Evolutionary conservation across 2,888 invertebrate genomes (phyloP).

Genomic region (Gerris lacustris): DNA sequence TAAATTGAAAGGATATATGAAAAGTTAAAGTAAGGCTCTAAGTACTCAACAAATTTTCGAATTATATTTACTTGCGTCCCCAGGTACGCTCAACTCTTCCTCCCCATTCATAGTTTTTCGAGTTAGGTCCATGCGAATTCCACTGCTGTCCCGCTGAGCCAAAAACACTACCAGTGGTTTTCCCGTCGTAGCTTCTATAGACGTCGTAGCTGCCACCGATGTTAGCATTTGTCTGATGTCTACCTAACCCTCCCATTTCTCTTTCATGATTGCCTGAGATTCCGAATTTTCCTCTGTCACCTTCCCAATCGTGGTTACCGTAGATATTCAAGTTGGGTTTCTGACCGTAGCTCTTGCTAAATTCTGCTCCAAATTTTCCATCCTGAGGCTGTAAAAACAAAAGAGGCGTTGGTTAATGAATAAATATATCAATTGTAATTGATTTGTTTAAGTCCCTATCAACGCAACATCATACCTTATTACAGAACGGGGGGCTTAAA

Average conservation of each 20-base stretch:
- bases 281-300: not conserved
- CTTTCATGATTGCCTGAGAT: constrained; percentile 4
- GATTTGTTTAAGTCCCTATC: too few species aligned
- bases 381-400: not conserved
- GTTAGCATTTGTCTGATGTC: not conserved
- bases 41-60: too few species aligned
- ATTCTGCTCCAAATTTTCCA: not conserved
- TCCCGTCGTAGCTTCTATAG: not conserved
- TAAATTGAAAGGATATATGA: too few species aligned
- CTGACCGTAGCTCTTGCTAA: not conserved
- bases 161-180: not conserved
- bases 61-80: too few species aligned
- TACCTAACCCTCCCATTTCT: not conserved
- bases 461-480: too few species aligned
- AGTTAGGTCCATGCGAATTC: not conserved
- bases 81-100: too few species aligned
- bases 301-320: not conserved
- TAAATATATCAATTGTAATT: not conserved
- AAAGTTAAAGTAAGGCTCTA: too few species aligned
- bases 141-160: not conserved
- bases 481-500: too few species aligned
- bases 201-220: constrained; percentile 5
- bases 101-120: too few species aligned
- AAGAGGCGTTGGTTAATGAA: too few species aligned
- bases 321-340: not conserved